Evolutionary conservation across 2,888 invertebrate species (phyloP).

Genomic region (Platycheirus rosarum): DNA sequence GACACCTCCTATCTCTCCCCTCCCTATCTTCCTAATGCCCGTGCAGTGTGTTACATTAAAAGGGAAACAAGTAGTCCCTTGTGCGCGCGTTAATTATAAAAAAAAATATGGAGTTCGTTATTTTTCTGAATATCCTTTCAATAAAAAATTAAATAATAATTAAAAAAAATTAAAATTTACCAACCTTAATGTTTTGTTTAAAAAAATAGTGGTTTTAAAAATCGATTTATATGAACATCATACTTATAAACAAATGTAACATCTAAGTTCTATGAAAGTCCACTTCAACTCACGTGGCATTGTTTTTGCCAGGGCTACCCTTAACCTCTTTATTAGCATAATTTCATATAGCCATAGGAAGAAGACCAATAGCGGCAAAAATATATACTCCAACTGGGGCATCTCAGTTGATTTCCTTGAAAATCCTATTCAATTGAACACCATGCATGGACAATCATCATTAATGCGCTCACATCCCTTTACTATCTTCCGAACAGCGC

Average conservation of each 20-base stretch:
- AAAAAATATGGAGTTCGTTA: too few species aligned
- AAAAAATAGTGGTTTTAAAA: too few species aligned
- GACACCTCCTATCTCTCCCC: too few species aligned
- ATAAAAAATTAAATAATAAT: too few species aligned
- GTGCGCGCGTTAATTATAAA: too few species aligned
- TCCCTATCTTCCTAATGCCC: too few species aligned
- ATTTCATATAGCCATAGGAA: slow-evolving; percentile 9
- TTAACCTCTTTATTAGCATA: slow-evolving; percentile 62
- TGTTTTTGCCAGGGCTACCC: slow-evolving; percentile 45
- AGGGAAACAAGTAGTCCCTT: too few species aligned
- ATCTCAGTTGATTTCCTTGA: slow-evolving; percentile 31
- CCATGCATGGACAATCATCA: neutral
- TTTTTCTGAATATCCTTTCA: too few species aligned
- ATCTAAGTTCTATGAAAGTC: neutral
- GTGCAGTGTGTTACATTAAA: too few species aligned
- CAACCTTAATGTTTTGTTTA: too few species aligned
- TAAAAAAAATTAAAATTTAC: too few species aligned
- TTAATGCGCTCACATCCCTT: slow-evolving; percentile 1
- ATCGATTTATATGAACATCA: too few species aligned
- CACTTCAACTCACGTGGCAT: slow-evolving; percentile 25
- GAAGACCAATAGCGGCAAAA: slow-evolving; percentile 1
- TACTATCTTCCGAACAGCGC: slow-evolving; percentile 56
- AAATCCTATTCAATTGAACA: slow-evolving; percentile 13
- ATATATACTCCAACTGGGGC: slow-evolving; percentile 32
- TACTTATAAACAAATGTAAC: neutral